phyloP scores from a whole-genome alignment of 2,888 invertebrate genomes.

The Parelbella ahira region DNA sequence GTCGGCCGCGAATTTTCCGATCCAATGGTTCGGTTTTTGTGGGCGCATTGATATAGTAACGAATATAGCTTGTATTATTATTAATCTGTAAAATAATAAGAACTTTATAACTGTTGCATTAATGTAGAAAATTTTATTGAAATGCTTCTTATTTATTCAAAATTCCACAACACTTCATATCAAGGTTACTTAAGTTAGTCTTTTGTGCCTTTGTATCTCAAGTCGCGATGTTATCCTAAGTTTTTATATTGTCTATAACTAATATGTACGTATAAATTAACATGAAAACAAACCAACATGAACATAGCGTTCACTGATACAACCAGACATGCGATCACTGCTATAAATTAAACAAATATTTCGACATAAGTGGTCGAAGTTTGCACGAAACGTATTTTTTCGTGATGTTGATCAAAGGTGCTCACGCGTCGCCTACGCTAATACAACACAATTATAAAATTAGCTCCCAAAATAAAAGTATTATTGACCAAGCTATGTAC shows the following conservation, averaged over 20 bases:
- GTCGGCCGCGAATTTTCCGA: slow-evolving; percentile 38
- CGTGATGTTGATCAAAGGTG: slow-evolving; percentile 35
- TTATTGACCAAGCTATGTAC: slow-evolving; percentile 33
- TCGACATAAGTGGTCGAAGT: slow-evolving; percentile 35
- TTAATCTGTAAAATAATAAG: no score
- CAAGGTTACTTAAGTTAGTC: no score
- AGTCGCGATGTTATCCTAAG: no score
- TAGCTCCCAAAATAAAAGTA: slow-evolving; percentile 36
- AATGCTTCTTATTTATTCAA: no score
- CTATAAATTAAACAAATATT: slow-evolving; percentile 35
- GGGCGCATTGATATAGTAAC: slow-evolving; percentile 18
- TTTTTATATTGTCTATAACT: no score
- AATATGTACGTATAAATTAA: no score
- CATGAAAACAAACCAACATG: slow-evolving; percentile 26
- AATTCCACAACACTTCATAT: no score
- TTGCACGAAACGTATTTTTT: slow-evolving; percentile 35
- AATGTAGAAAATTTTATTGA: no score
- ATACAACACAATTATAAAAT: slow-evolving; percentile 43
- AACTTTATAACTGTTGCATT: no score
- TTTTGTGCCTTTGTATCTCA: no score
- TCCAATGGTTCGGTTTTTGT: slow-evolving; percentile 31
- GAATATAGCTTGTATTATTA: no score
- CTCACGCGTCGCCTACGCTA: slow-evolving; percentile 36
- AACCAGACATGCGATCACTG: slow-evolving; percentile 32
- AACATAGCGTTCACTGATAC: slow-evolving; percentile 31